phyloP scores from a whole-genome alignment of 2,113 vertebrate species.

The Odobenus rosmarus region DNA sequence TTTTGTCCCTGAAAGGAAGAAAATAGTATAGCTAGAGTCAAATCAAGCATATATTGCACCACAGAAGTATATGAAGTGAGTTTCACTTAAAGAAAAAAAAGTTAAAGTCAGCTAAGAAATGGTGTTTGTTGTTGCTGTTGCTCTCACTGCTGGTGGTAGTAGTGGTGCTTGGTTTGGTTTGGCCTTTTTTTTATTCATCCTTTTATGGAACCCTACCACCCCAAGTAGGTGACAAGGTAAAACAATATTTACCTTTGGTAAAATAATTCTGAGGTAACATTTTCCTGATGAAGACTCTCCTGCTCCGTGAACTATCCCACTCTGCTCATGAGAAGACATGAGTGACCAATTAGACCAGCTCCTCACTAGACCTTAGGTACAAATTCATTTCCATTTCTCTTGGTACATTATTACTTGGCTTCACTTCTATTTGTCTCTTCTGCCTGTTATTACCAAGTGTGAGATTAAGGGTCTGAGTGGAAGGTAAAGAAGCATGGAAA shows the following conservation, averaged over 20 bases:
- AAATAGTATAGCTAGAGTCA: not conserved
- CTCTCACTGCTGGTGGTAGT: not conserved
- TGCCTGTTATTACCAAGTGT: not conserved
- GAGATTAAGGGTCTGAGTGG: not conserved
- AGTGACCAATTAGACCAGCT: not conserved
- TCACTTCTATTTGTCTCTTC: not conserved
- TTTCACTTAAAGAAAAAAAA: not conserved
- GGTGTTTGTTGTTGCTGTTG: not conserved
- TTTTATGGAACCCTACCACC: not conserved
- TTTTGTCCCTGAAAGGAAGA: not conserved
- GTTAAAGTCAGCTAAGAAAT: not conserved
- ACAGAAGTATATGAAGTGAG: not conserved
- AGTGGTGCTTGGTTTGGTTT: rapidly evolving
- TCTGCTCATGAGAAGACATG: not conserved
- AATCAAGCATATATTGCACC: not conserved
- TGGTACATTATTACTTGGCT: not conserved
- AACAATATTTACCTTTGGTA: not conserved
- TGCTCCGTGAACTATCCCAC: not conserved
- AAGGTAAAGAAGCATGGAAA: not conserved
- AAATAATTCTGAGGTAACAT: not conserved
- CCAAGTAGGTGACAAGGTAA: not conserved
- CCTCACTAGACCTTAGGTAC: not conserved
- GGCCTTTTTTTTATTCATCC: not conserved
- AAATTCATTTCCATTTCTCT: not conserved
- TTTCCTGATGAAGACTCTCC: not conserved